Evolutionary conservation across 2,888 invertebrate species (phyloP).

Genomic region (Bembecia ichneumoniformis): DNA sequence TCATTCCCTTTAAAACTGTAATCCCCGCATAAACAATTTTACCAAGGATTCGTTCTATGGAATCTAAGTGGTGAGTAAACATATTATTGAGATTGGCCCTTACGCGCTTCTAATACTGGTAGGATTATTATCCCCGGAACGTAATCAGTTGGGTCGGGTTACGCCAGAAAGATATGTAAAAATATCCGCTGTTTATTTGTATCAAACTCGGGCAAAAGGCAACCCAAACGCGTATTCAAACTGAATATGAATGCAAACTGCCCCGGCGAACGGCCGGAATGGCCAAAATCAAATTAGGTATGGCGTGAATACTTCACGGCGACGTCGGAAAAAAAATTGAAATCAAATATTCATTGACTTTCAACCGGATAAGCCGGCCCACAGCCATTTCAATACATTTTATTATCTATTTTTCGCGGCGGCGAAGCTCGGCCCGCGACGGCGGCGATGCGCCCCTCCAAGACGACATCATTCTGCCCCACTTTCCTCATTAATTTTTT

Average conservation of each 20-base stretch:
- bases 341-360: conserved; percentile 73
- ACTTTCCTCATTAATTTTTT: conserved; percentile 27
- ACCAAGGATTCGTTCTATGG: too few species aligned
- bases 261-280: conserved; percentile 64
- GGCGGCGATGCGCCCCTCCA: conserved; percentile 16
- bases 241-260: conserved; percentile 73
- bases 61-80: neutral
- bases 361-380: conserved; percentile 72
- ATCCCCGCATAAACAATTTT: too few species aligned
- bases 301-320: conserved; percentile 72
- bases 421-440: conserved; percentile 30
- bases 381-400: conserved; percentile 71
- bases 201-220: conserved; percentile 65
- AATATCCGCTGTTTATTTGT: conserved; percentile 72
- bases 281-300: conserved; percentile 73
- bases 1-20: too few species aligned
- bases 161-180: conserved; percentile 64
- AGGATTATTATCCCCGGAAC: conserved; percentile 60
- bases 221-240: conserved; percentile 69
- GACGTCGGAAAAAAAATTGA: conserved; percentile 70
- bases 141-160: conserved; percentile 70
- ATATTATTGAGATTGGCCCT: conserved; percentile 48
- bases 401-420: conserved; percentile 67
- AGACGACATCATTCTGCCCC: conserved; percentile 26
- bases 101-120: conserved; percentile 17